A percentile compares a stretch with the other conserved stretches of the same genome.
These are phyloP conservation scores for Drosophila novamexicana DNA, from an alignment of 1,140 invertebrate genomes.

Conservation along the genomic window DNA sequence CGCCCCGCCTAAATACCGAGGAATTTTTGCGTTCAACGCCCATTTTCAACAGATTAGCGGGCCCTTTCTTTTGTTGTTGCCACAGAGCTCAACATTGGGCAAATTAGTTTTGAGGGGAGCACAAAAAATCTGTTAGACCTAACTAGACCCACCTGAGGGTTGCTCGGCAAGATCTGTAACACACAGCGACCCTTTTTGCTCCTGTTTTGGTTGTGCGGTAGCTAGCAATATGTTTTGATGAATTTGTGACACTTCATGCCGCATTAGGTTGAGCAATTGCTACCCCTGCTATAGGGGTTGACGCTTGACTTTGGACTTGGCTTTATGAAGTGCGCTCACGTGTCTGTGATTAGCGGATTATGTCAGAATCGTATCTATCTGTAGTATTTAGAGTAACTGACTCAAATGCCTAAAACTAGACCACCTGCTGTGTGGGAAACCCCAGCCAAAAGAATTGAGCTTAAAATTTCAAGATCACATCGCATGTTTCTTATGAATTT, in stretches of 20 bases:
- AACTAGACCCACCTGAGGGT: slow-evolving; percentile 49
- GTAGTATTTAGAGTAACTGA: slow-evolving; percentile 2
- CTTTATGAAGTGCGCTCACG: slow-evolving; percentile 70
- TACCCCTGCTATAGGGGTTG: slow-evolving; percentile 27
- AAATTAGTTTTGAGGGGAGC: slow-evolving; percentile 59
- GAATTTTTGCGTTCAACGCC: slow-evolving; percentile 79
- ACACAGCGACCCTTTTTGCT: slow-evolving; percentile 35
- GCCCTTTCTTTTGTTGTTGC: slow-evolving; percentile 31
- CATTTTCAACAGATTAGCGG: slow-evolving; percentile 68
- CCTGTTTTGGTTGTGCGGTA: slow-evolving; percentile 59
- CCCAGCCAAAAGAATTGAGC: neutral
- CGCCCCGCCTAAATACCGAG: slow-evolving; percentile 65
- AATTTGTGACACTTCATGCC: slow-evolving; percentile 83
- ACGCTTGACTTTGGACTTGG: slow-evolving; percentile 1
- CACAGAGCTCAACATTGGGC: neutral
- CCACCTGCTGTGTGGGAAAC: slow-evolving; percentile 62
- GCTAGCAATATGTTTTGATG: slow-evolving; percentile 81
- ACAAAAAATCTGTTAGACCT: neutral
- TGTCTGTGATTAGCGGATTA: slow-evolving; percentile 70
- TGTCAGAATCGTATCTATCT: slow-evolving; percentile 9
- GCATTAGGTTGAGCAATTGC: slow-evolving; percentile 52
- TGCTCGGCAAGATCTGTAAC: slow-evolving; percentile 34
- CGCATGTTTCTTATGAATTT: neutral
- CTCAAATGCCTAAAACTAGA: slow-evolving; percentile 8
- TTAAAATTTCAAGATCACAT: slow-evolving; percentile 11